Evolutionary conservation across 2,113 vertebrate species (phyloP), one percentile per base, ranked within the genome.

Genomic region (Daubentonia madagascariensis): DNA sequence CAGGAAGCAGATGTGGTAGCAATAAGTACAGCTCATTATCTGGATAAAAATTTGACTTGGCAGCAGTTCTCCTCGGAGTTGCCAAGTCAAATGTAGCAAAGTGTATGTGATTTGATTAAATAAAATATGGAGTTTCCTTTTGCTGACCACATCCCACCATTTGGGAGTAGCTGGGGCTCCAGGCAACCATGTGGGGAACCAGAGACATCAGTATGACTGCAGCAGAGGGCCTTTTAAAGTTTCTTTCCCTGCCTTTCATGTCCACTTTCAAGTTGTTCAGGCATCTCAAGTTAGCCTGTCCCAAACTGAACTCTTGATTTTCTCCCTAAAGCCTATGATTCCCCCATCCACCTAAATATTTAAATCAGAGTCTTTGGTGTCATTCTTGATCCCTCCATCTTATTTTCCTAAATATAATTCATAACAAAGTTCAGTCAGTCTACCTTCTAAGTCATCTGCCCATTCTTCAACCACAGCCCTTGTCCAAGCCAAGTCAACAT

Each of bases 21-120:
- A 89, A 94, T 89, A 95, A 40, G 83, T 52, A 57, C 13, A 81
- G 79, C 61, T 95, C 59, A 76, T 94, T 96, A 81, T 94, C 96
- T 94, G 79, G 79, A 70, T 95, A 73, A 78, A 97, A 95, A 85
- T 86, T 85, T 89, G 84, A 94, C 79, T 86, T 94, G 95, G 91
- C 91, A 78, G 59, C 59, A 50, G 67, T 63, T 85, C 79, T 92
- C 18, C 28, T 78, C 85, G 72, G 59, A 96, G 67, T 83, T 96
- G 84, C 88, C 88, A 95, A 94, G 91, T 89, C 88, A 83, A 89
- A 89, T 89, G 73, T 84, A 94, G 43, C 10, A 86, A 32, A 80
- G 79, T 59, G 35, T 59, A 76, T 86, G 79, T 78, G 45, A 96
- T 92, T 81, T 92, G 84, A 95, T 92, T 72, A 94, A 94, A 91